Percentiles rank a stretch among this genome's conserved stretches.
These are phyloP conservation scores for Eutrigla gurnardus DNA, from an alignment of 2,797 vertebrate genomes.

Conservation along the genomic window DNA sequence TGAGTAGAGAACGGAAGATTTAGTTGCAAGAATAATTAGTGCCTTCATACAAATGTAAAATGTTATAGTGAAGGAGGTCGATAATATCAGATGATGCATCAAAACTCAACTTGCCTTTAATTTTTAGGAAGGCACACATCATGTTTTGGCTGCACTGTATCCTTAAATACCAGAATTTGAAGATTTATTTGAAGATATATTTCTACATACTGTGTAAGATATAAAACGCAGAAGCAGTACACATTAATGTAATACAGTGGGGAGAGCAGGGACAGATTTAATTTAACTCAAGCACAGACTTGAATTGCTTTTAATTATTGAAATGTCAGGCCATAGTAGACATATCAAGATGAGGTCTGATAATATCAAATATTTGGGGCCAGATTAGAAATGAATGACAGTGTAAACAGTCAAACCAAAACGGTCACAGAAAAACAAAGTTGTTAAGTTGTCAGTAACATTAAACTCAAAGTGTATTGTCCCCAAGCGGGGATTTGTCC, in stretches of 20 bases:
- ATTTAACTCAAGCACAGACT: not conserved
- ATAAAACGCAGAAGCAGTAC: not conserved
- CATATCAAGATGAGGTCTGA: not conserved
- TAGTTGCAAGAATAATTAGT: not conserved
- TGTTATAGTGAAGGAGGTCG: constrained; percentile 8
- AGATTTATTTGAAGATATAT: not conserved
- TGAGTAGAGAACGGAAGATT: not conserved
- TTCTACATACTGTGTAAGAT: not conserved
- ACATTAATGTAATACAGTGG: not conserved
- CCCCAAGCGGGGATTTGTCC: not conserved
- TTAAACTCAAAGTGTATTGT: not conserved
- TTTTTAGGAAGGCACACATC: not conserved
- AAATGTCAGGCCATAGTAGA: not conserved
- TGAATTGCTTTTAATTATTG: not conserved
- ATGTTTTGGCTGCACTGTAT: not conserved
- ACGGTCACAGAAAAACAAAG: not conserved
- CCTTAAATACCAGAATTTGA: not conserved
- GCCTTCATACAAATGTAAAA: constrained; percentile 3
- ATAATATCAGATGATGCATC: not conserved
- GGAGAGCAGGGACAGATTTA: not conserved
- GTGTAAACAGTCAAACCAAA: not conserved
- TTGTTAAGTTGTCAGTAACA: not conserved
- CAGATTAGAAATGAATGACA: not conserved
- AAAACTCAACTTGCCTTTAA: not conserved
- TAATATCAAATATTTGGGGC: not conserved